Conservation (phyloP, 2,888 invertebrate species). For the Diploptera punctata region DNA sequence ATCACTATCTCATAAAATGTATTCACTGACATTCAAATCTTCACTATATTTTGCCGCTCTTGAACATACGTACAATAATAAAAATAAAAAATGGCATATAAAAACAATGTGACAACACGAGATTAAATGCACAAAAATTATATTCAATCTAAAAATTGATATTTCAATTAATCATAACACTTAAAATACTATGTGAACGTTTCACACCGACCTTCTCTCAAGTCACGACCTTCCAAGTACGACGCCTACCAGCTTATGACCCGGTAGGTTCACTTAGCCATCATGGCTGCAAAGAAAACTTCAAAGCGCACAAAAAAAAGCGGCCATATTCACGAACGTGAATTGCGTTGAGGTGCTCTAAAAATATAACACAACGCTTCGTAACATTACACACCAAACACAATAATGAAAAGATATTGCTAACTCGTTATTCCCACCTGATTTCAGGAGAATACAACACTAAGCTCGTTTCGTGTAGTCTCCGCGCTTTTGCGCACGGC, state of each 20-base stretch:
- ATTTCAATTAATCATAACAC: neutral
- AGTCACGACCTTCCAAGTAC: slow-evolving; percentile 44
- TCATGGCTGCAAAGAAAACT: slow-evolving; percentile 46
- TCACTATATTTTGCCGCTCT: too few relatives aligned
- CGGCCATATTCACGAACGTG: slow-evolving; percentile 45
- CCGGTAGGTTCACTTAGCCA: slow-evolving; percentile 46
- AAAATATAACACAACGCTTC: slow-evolving; percentile 37
- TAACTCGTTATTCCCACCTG: slow-evolving; percentile 43
- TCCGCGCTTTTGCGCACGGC: slow-evolving; percentile 44
- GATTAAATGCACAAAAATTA: too few relatives aligned
- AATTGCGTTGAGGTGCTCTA: slow-evolving; percentile 39
- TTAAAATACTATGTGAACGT: slow-evolving; percentile 11
- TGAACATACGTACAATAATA: too few relatives aligned
- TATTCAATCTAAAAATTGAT: too few relatives aligned
- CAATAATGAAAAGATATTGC: slow-evolving; percentile 24
- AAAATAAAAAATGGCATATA: too few relatives aligned
- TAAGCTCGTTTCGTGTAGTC: slow-evolving; percentile 39
- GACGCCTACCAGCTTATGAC: slow-evolving; percentile 45
- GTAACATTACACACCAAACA: slow-evolving; percentile 32
- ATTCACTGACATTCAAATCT: too few relatives aligned
- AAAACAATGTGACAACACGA: too few relatives aligned
- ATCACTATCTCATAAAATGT: too few relatives aligned
- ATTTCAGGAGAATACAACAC: slow-evolving; percentile 42
- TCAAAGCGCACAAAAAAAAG: slow-evolving; percentile 45
- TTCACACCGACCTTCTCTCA: slow-evolving; percentile 40